phyloP scores from a whole-genome alignment of 1,140 invertebrate genomes.

The Drosophila varians region DNA sequence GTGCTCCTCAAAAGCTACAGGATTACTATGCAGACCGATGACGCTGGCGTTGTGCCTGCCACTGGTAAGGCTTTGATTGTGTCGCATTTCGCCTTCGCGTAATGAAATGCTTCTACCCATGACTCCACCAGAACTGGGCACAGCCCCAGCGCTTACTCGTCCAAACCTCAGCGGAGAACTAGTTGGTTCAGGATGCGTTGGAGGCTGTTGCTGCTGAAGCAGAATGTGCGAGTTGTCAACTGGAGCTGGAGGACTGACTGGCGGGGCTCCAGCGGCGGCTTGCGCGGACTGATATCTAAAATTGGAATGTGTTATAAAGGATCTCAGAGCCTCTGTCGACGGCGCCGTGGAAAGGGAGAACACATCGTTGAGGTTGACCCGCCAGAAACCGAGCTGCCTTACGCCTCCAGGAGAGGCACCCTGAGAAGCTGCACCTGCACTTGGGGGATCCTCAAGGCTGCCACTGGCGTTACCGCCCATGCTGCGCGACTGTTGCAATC shows the following conservation, averaged over 20 bases:
- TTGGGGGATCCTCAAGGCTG: conserved; percentile 47
- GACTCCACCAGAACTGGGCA: conserved; percentile 5
- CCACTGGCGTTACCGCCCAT: conserved; percentile 32
- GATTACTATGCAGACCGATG: conserved; percentile 56
- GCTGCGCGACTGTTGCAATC: conserved; percentile 65
- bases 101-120: conserved; percentile 67
- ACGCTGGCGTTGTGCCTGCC: conserved; percentile 57
- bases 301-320: conserved; percentile 70
- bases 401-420: conserved; percentile 26
- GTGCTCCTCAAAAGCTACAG: conserved; percentile 37
- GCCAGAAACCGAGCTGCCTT: conserved; percentile 65
- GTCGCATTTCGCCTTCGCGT: conserved; percentile 63
- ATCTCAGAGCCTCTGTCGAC: conserved; percentile 64
- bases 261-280: conserved; percentile 1
- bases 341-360: conserved; percentile 65
- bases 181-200: neutral
- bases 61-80: conserved; percentile 22
- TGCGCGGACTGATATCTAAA: conserved; percentile 52
- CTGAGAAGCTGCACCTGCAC: neutral
- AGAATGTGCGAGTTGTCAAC: conserved; percentile 52
- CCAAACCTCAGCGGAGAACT: conserved; percentile 8
- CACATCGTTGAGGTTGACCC: conserved; percentile 64
- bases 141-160: neutral
- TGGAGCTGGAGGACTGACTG: conserved; percentile 1
- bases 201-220: conserved; percentile 31